Percentiles rank a stretch among this genome's conserved stretches.
Evolutionary conservation across 2,113 vertebrate species (phyloP).

Genomic region (Pelecanoides urinatrix): DNA sequence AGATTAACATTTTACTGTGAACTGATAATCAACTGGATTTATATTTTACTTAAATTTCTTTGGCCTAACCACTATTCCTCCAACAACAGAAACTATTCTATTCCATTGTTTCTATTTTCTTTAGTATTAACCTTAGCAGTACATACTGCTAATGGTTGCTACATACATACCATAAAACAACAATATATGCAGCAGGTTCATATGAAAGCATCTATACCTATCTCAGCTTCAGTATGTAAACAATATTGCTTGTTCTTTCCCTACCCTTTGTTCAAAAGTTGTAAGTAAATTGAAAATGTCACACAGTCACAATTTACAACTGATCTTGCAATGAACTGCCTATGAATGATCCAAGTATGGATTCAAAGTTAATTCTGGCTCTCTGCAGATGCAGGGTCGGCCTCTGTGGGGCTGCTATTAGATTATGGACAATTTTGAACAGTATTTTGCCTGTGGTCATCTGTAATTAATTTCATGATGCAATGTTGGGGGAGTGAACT

Average conservation of each 20-base stretch:
- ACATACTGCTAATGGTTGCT: not conserved
- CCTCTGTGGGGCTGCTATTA: not conserved
- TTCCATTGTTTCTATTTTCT: not conserved
- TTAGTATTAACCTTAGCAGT: not conserved
- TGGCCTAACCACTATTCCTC: not conserved
- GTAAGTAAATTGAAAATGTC: not conserved
- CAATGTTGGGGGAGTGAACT: not conserved
- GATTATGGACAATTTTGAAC: not conserved
- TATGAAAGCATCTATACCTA: not conserved
- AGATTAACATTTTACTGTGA: not conserved
- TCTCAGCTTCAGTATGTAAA: not conserved
- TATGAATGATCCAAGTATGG: not conserved
- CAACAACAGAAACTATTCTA: not conserved
- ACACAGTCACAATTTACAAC: not conserved
- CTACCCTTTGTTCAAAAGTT: not conserved
- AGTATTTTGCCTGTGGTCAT: not conserved
- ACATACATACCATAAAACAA: not conserved
- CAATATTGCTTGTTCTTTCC: not conserved
- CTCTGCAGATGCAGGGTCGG: not conserved
- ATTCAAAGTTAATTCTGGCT: not conserved
- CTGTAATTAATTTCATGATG: not conserved
- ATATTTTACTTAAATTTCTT: not conserved
- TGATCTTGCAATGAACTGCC: not conserved
- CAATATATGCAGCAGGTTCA: not conserved
- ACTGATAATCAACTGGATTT: not conserved